A percentile compares a stretch with the other conserved stretches of the same genome.
phyloP scores from a whole-genome alignment of 2,113 vertebrate species.

The Axis porcinus region DNA sequence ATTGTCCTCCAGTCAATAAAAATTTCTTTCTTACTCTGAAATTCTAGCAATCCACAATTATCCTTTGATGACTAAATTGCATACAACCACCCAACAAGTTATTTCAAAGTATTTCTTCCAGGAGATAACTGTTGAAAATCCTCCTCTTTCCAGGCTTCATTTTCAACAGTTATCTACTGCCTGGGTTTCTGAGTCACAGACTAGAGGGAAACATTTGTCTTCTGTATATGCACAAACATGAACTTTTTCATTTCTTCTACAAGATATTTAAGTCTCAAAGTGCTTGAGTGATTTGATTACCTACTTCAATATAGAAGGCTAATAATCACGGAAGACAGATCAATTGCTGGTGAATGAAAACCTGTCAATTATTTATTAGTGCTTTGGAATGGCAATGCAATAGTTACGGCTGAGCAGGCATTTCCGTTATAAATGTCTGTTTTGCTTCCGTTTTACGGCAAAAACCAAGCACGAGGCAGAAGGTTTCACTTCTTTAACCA shows the following conservation, averaged over 20 bases:
- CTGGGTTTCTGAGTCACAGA: not conserved
- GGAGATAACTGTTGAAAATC: not conserved
- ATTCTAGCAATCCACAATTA: not conserved
- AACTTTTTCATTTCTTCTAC: not conserved
- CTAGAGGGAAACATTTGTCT: not conserved
- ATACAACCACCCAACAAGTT: not conserved
- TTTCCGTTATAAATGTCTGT: not conserved
- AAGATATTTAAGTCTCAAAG: not conserved
- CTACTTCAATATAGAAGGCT: not conserved
- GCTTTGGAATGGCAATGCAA: not conserved
- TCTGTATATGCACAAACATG: not conserved
- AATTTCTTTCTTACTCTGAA: not conserved
- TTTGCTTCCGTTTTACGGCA: not conserved
- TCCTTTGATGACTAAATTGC: not conserved
- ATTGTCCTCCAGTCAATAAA: not conserved
- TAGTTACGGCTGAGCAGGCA: not conserved
- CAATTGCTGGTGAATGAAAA: not conserved
- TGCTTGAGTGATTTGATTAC: slow-evolving; percentile 16
- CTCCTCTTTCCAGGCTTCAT: not conserved
- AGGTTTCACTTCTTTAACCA: not conserved
- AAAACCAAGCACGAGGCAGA: not conserved
- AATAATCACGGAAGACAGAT: not conserved
- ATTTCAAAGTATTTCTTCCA: not conserved
- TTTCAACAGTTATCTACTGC: not conserved
- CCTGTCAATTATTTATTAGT: not conserved